Evolutionary conservation across 1,140 invertebrate species (phyloP), one percentile per base, ranked within the genome.

Genomic region (Patella vulgata): DNA sequence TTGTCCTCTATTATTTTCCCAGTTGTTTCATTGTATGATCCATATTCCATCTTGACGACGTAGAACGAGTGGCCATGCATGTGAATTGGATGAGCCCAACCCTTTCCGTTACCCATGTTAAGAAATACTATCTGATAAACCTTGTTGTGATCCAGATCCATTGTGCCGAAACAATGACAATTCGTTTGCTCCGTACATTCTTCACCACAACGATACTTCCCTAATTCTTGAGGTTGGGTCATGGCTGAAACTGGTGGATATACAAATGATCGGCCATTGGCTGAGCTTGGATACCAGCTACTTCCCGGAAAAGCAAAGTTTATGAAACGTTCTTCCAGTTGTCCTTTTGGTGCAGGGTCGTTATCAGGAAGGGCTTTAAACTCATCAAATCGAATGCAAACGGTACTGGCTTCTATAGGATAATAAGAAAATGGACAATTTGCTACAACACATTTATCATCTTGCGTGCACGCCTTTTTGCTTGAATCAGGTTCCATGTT

Each of bases 1-100:
- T 70, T 78, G 1, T 73, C 59, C 0, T 33, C 44, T n/a, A 50
- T 61, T 8, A 36, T 36, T 86, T 80, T 21, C 85, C 83, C 68
- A 44, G 62, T 71, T 11, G 63, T 62, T 19, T 58, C 43, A 28
- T 74, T 69, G 50, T 78, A 68, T n/a, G 54, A 53, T 4, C 56
- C 59, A 53, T 72, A 63, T 8, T 73, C 89, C 64, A 87, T 85
- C 40, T 86, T 90, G 0, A 91, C 85, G 1, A 92, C 86, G 71
- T 89, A 88, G 79, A 92, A 92, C 70, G 85, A 88, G 80, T 92
- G 89, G 1, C 92, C 91, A 72, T 93, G 91, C 12, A 92, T 81
- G 78, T 93, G 91, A 66, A 92, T 90, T 8, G 91, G 88, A 74
- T 92, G 87, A 58, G 87, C 85, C 53, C 65, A 68, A 46, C 89